Evolutionary conservation across 2,888 invertebrate species (phyloP), one percentile per base, ranked within the genome.

Genomic region (Oscheius sp.): DNA sequence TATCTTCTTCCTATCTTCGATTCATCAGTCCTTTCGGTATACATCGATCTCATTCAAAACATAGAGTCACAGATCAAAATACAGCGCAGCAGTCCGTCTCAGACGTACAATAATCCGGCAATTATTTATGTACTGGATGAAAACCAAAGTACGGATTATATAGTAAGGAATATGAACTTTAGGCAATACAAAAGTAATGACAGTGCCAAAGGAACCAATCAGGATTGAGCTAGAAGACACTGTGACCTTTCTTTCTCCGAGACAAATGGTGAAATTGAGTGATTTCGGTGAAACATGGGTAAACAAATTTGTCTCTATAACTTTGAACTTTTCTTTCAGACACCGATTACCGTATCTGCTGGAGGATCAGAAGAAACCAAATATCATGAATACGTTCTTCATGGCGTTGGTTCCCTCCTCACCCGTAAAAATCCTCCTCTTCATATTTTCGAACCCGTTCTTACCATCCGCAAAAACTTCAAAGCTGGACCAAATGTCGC

Each of bases 351-450:
- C 1, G 57, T 74, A 3, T 22, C 57, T 17, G 72, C 68, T 9
- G 74, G 74, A 28, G 74, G 74, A 12, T 24, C 70, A n/a, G 59
- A 71, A 36, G 70, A 74, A 36, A 47, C 64, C 5, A 36, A 41
- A 8, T 57, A 20, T 9, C 17, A 41, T 8, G 41, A 38, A 14
- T 36, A 22, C 20, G 17, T 9, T 17, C 59, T 59, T 20, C 28
- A 26, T 36, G 59, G 38, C 4, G 8, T 59, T 24, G 38, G 36
- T n/a, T n/a, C 24, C 17, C n/a, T 20, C 2, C 24, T 44, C 2
- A 8, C 14, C 2, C n/a, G 28, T n/a, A 59, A 9, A 5, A 54
- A 54, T n/a, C 33, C 54, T 2, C 17, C 54, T 33, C 33, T 50
- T 28, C 32, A 24, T 17, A 44, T 75, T 17, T 56, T 69, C 22